A percentile compares a stretch with the other conserved stretches of the same genome.
These are phyloP conservation scores for Eueides isabella DNA, from an alignment of 1,140 invertebrate species.

Conservation along the genomic window DNA sequence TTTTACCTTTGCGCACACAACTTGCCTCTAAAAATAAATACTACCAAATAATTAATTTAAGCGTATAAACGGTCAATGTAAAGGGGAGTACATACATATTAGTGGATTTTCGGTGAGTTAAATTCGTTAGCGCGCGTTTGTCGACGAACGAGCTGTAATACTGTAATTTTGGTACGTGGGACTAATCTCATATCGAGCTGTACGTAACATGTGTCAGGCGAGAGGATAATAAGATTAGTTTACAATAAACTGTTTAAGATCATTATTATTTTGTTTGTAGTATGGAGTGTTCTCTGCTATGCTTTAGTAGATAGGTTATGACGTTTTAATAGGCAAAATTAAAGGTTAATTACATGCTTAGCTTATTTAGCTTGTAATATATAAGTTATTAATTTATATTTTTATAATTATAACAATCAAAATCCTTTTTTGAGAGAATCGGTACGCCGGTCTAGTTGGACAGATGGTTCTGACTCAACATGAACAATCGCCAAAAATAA, in stretches of 20 bases:
- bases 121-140: conserved; percentile 45
- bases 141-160: conserved; percentile 47
- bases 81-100: conserved; percentile 22
- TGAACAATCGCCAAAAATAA: no score
- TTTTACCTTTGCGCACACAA: no score
- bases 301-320: background rate
- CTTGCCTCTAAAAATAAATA: background rate
- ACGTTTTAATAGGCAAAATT: no score
- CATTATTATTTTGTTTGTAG: background rate
- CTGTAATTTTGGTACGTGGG: conserved; percentile 22
- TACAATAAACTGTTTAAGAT: background rate
- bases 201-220: conserved; percentile 1
- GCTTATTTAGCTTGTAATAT: no score
- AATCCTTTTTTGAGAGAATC: no score
- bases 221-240: background rate
- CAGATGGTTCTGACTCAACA: no score
- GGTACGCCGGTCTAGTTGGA: no score
- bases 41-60: background rate
- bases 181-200: conserved; percentile 15
- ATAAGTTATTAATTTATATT: no score
- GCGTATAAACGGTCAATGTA: conserved; percentile 20
- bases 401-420: no score
- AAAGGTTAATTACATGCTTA: no score
- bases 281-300: background rate
- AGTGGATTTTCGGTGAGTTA: conserved; percentile 42